Conservation (phyloP, 2,113 vertebrate species). For the Onychorhynchus coronatus region DNA sequence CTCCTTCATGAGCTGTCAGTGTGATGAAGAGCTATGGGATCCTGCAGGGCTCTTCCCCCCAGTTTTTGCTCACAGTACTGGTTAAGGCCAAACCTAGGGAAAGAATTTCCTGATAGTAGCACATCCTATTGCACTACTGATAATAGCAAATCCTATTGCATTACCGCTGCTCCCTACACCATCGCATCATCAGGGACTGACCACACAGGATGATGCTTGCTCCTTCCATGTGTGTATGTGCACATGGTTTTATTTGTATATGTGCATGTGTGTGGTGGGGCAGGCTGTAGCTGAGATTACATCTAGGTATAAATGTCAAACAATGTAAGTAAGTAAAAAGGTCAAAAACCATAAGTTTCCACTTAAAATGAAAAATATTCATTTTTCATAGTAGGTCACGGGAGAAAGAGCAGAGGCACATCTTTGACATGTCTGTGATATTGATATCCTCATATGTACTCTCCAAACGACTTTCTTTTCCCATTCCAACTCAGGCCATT, state of each 20-base stretch:
- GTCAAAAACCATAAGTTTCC: too few species aligned
- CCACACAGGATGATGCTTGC: background rate
- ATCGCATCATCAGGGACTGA: background rate
- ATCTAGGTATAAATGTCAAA: background rate
- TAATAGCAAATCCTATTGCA: background rate
- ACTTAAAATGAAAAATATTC: background rate
- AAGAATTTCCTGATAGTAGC: background rate
- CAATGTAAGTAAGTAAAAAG: too few species aligned
- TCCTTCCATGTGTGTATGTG: rapidly evolving
- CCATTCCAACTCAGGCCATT: background rate
- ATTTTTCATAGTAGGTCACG: background rate
- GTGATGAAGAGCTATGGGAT: background rate
- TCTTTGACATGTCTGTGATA: background rate
- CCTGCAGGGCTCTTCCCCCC: background rate
- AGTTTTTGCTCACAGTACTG: background rate
- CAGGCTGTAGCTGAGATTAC: background rate
- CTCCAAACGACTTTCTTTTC: background rate
- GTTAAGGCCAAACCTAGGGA: background rate
- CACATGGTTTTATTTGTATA: background rate
- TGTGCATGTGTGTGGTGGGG: background rate
- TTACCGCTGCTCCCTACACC: background rate
- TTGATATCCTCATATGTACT: background rate
- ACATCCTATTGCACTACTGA: background rate
- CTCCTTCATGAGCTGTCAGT: background rate
- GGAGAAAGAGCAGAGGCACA: background rate